Conservation (phyloP, 2,113 vertebrate species). For the Brachypodius melanocephalos region DNA sequence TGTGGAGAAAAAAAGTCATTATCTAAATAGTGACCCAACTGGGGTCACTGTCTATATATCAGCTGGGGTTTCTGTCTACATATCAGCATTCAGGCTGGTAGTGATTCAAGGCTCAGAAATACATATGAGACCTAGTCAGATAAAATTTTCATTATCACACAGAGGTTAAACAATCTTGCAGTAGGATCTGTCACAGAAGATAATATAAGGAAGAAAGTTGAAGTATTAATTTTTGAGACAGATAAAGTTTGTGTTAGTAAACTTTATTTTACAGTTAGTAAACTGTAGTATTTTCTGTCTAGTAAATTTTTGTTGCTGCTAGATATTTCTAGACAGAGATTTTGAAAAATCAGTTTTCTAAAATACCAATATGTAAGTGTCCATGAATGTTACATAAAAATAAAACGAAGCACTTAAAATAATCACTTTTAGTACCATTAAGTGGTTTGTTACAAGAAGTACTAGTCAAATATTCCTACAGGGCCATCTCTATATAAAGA, state of each 20-base stretch:
- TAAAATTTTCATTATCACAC: neutral
- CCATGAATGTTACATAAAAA: neutral
- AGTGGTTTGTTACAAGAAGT: neutral
- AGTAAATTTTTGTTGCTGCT: neutral
- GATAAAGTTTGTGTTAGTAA: neutral
- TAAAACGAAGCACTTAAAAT: neutral
- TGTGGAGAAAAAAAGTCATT: neutral
- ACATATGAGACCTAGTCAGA: neutral
- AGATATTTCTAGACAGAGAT: neutral
- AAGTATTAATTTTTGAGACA: neutral
- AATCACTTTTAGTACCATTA: neutral
- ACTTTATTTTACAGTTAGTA: too few species aligned
- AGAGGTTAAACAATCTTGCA: neutral
- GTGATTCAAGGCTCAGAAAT: neutral
- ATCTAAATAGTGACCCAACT: neutral
- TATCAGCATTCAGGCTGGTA: neutral
- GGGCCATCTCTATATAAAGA: neutral
- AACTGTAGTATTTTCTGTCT: neutral
- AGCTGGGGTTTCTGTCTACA: neutral
- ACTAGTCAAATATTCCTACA: neutral
- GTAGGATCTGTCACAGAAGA: neutral
- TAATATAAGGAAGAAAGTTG: neutral
- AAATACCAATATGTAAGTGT: neutral
- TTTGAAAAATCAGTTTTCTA: neutral
- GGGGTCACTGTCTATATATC: neutral